Evolutionary conservation across 2,888 invertebrate species (phyloP).

Genomic region (Leptogaster cylindrica): DNA sequence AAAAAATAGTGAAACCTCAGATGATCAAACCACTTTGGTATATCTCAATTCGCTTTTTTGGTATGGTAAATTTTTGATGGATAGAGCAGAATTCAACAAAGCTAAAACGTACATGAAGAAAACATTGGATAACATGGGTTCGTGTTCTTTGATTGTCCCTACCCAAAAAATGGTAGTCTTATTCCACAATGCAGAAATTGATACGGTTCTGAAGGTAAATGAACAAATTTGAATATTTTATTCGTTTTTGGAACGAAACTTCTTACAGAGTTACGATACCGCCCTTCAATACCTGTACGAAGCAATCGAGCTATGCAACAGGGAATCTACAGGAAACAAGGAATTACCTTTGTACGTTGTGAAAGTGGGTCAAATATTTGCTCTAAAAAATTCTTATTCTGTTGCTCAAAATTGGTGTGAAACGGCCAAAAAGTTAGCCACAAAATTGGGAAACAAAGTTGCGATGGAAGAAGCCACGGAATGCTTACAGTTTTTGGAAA

Average conservation of each 20-base stretch:
- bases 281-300: constrained; percentile 60
- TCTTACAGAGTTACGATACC: constrained; percentile 55
- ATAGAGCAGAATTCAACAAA: constrained; percentile 51
- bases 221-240: background rate
- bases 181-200: constrained; percentile 59
- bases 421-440: constrained; percentile 56
- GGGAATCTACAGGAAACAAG: constrained; percentile 57
- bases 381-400: constrained; percentile 56
- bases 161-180: constrained; percentile 63
- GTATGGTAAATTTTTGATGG: constrained; percentile 62
- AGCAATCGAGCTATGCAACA: constrained; percentile 61
- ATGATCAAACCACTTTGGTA: constrained; percentile 60
- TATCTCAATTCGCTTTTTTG: constrained; percentile 62
- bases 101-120: constrained; percentile 59
- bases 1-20: constrained; percentile 54
- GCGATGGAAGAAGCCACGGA: constrained; percentile 43
- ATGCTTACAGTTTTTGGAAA: constrained; percentile 45
- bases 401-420: constrained; percentile 58
- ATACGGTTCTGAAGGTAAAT: constrained; percentile 45
- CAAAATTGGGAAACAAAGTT: constrained; percentile 39
- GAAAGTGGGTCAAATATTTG: constrained; percentile 60
- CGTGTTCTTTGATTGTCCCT: constrained; percentile 59
- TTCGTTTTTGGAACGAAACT: constrained; percentile 52
- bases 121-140: constrained; percentile 59
- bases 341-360: constrained; percentile 61